Evolutionary conservation across 2,113 vertebrate species (phyloP).

Genomic region (Cyanistes caeruleus): DNA sequence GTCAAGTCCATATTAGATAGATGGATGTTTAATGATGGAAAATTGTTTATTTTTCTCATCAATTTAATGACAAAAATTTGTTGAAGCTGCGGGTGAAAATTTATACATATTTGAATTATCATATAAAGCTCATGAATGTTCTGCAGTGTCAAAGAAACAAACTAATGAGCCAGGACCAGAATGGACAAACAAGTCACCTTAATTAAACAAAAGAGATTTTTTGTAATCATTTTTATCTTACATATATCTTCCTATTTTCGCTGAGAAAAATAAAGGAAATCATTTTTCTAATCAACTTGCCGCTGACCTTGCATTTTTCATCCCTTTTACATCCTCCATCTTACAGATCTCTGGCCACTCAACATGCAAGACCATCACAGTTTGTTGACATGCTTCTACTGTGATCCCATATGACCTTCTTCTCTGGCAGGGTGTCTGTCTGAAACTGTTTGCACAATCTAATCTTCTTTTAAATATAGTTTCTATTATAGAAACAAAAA

Average conservation of each 20-base stretch:
- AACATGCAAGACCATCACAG: neutral
- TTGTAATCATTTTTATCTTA: neutral
- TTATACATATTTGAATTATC: neutral
- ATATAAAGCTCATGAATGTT: neutral
- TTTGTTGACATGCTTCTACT: neutral
- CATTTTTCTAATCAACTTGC: neutral
- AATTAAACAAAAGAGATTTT: neutral
- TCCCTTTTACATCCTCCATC: neutral
- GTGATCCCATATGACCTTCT: neutral
- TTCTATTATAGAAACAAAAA: neutral
- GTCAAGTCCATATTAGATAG: neutral
- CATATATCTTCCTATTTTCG: accelerated
- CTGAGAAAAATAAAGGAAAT: neutral
- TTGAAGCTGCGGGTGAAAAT: neutral
- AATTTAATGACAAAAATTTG: neutral
- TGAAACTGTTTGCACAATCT: neutral
- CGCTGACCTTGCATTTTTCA: neutral
- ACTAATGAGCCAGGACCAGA: neutral
- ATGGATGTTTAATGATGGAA: neutral
- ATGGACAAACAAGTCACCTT: neutral
- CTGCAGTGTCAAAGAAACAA: neutral
- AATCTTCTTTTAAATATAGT: neutral
- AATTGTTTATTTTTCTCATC: neutral
- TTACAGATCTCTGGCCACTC: neutral
- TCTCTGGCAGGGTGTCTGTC: neutral